Evolutionary conservation across 2,113 vertebrate species (phyloP), one percentile per base, ranked within the genome.

Genomic region (Onychostoma macrolepis): DNA sequence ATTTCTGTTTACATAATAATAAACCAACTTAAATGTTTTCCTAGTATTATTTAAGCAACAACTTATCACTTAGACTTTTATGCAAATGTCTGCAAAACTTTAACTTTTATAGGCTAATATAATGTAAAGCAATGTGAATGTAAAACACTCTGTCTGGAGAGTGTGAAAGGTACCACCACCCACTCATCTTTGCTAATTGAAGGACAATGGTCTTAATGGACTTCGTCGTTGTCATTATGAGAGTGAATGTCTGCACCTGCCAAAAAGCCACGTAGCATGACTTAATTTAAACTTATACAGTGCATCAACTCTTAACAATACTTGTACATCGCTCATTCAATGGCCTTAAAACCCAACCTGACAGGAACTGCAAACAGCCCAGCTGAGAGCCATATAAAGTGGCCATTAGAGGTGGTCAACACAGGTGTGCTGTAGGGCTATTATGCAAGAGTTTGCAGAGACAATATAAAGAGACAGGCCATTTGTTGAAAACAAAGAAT

Each of bases 151-250:
- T 78, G 45, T 28, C 26, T 78, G 76, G 43, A 78, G 76, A 53
- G 48, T 53, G 45, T 28, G 28, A 78, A 78, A 78, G 76, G 43
- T 21, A 33, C 76, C 76, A 78, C 26, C 72, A 76, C 72, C 77
- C 53, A 61, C 79, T 63, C 33, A 81, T 41, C 36, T 61, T 63
- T 24, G 15, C 30, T 81, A 81, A 81, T 63, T 81, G 56, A 81
- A 81, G 33, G 33, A 81, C 79, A 81, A 28, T 80, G 78, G 33
- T 26, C 56, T 80, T 80, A 80, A 61, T 63, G 36, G 79, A 81
- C 21, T n/a, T 63, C 43, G 33, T 43, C 26, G 9, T 50, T 53
- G 76, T 33, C 21, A 80, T 61, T 56, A 80, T 80, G 1, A 63
- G 36, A 61, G 33, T 36, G 21, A 36, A 78, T 36, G 48, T 24